Percentiles rank a stretch among this genome's conserved stretches.
Conservation (phyloP, 2,888 invertebrate genomes). For the Macropis europaea region DNA sequence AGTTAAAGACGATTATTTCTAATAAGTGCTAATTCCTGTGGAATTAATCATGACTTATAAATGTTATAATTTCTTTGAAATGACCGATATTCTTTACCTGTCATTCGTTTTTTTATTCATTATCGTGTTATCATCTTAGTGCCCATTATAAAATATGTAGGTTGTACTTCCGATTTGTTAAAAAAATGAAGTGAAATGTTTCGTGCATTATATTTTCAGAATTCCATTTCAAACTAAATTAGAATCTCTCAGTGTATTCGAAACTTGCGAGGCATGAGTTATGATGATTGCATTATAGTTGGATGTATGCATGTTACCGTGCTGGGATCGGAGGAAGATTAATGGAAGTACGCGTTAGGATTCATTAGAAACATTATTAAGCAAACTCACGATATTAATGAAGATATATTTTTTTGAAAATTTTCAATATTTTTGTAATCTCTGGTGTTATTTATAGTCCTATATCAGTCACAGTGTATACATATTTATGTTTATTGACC, state of each 20-base stretch:
- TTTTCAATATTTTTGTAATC: neutral
- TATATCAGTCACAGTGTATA: no score
- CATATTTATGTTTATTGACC: no score
- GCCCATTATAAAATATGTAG: no score
- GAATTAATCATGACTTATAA: no score
- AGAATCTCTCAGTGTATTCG: conserved; percentile 22
- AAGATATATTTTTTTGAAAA: conserved; percentile 33
- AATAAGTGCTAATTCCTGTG: no score
- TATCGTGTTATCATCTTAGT: no score
- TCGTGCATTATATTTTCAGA: neutral
- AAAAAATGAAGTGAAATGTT: conserved; percentile 12
- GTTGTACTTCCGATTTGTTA: no score
- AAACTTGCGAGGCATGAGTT: conserved; percentile 24
- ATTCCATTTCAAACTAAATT: neutral
- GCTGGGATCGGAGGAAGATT: conserved; percentile 31
- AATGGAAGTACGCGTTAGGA: conserved; percentile 30
- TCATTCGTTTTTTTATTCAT: no score
- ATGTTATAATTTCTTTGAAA: no score
- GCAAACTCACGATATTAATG: conserved; percentile 14
- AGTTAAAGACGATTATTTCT: no score
- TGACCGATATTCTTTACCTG: no score
- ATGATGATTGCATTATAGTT: conserved; percentile 24
- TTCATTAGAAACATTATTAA: conserved; percentile 21
- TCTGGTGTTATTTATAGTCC: neutral
- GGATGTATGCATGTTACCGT: conserved; percentile 3